Evolutionary conservation across 2,888 invertebrate species (phyloP).

Genomic region (Zonitis immaculata): DNA sequence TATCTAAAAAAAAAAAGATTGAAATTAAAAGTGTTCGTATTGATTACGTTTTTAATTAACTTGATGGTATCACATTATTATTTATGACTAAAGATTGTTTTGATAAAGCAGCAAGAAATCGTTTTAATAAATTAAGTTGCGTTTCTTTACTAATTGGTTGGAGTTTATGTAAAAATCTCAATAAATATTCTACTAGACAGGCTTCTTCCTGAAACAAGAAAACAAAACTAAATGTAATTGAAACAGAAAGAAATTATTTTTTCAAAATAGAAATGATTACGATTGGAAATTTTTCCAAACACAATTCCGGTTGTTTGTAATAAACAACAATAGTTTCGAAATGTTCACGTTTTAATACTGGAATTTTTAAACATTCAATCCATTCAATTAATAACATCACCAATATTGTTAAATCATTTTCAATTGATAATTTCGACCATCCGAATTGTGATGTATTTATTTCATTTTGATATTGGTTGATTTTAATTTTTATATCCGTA

Average conservation of each 20-base stretch:
- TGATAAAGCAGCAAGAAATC: slow-evolving; percentile 62
- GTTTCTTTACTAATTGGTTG: slow-evolving; percentile 58
- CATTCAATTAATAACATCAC: slow-evolving; percentile 67
- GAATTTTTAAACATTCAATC: slow-evolving; percentile 69
- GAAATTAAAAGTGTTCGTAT: background rate
- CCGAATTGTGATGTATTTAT: slow-evolving; percentile 64
- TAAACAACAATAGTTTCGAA: slow-evolving; percentile 62
- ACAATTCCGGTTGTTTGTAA: slow-evolving; percentile 58
- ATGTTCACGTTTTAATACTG: slow-evolving; percentile 62
- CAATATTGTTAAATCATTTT: slow-evolving; percentile 60
- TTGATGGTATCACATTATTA: slow-evolving; percentile 48
- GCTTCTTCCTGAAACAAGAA: slow-evolving; percentile 62
- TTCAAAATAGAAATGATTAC: slow-evolving; percentile 39
- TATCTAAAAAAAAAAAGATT: slow-evolving; percentile 27
- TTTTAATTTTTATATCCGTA: slow-evolving; percentile 52
- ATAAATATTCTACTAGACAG: slow-evolving; percentile 66
- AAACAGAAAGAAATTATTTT: too few species aligned
- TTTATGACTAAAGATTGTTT: slow-evolving; percentile 59
- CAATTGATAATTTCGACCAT: slow-evolving; percentile 61
- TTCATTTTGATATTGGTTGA: slow-evolving; percentile 56
- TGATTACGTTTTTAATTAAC: slow-evolving; percentile 29
- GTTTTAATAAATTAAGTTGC: slow-evolving; percentile 58
- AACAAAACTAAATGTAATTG: too few species aligned
- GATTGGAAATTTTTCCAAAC: slow-evolving; percentile 56
- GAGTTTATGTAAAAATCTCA: slow-evolving; percentile 64